Evolutionary conservation across 1,140 invertebrate species (phyloP).

Genomic region (Grapholita molesta): DNA sequence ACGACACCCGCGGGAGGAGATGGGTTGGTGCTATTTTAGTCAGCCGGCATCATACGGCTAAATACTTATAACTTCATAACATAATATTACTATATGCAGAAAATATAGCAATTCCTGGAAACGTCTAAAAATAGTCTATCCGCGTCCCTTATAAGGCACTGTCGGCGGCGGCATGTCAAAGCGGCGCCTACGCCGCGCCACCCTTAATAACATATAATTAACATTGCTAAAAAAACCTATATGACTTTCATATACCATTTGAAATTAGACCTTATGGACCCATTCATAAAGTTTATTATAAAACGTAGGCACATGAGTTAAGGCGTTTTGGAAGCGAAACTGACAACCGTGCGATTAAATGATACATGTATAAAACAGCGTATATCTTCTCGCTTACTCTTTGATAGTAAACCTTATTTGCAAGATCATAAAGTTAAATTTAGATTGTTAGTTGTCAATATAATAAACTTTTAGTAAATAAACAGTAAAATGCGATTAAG

Average conservation of each 20-base stretch:
- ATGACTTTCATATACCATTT: background rate
- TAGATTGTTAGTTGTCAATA: background rate
- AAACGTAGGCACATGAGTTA: background rate
- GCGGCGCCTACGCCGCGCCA: background rate
- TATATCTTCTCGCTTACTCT: background rate
- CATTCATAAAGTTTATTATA: background rate
- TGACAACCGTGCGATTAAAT: background rate
- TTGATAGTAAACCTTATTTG: background rate
- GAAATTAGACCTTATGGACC: background rate
- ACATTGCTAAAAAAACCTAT: background rate
- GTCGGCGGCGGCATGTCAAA: background rate
- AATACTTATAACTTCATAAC: too few relatives aligned
- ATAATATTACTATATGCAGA: background rate
- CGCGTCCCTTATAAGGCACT: background rate
- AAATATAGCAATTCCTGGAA: background rate
- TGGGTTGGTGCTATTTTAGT: too few relatives aligned
- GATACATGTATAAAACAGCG: background rate
- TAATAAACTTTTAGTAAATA: background rate
- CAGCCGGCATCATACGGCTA: too few relatives aligned
- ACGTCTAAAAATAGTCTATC: slow-evolving; percentile 4
- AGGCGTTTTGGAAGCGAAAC: background rate
- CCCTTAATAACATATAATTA: background rate
- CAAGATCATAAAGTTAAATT: background rate
- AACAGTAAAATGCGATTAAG: background rate
- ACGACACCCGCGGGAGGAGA: too few relatives aligned